Base-by-base conservation (phyloP, 2,888 invertebrate species). In the Gortyna flavago region DNA sequence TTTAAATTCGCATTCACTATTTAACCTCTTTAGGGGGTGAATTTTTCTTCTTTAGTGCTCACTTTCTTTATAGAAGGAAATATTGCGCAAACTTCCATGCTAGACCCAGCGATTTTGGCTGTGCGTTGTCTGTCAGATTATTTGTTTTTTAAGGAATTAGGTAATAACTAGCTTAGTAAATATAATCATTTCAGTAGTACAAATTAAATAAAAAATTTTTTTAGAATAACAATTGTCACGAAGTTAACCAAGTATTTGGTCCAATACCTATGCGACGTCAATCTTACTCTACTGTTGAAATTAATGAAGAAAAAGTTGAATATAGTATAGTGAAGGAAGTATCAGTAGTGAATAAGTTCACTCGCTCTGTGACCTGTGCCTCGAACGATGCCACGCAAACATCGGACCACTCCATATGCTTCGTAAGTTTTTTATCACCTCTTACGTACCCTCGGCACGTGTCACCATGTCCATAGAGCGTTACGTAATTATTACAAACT, bases 321-420 rank as follows among this genome's bases (percentile, higher is more conserved):
- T 65, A 8, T 35, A 59, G n/a, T 51, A 8, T 41, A 13, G 29
- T 66, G 25, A 85, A 68, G 54, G 83, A 83, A 64, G 38, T 75
- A 25, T n/a, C 74, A 3, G 64, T 81, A 18, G 67, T 69, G 48
- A 86, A 65, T 25, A 80, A 81, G 69, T 41, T 64, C 41, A 69
- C 67, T 57, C 75, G 71, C 18, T 74, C 75, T 38, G 61, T 73
- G 66, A 71, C 83, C 65, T 76, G 69, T 64, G 75, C 77, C 59
- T 79, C 83, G 35, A 85, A 85, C 61, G 81, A 86, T 61, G 80
- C 79, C 54, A 89, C 85, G 13, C 95, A 96, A 91, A 96, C 95
- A 6, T 95, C 95, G 1, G 92, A 94, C 84, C 91, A 92, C 85
- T 90, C 94, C 16, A 93, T 96, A 85, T 80, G 76, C 67, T 83